phyloP scores from a whole-genome alignment of 2,888 invertebrate genomes.

The Hirudinaria manillensis region DNA sequence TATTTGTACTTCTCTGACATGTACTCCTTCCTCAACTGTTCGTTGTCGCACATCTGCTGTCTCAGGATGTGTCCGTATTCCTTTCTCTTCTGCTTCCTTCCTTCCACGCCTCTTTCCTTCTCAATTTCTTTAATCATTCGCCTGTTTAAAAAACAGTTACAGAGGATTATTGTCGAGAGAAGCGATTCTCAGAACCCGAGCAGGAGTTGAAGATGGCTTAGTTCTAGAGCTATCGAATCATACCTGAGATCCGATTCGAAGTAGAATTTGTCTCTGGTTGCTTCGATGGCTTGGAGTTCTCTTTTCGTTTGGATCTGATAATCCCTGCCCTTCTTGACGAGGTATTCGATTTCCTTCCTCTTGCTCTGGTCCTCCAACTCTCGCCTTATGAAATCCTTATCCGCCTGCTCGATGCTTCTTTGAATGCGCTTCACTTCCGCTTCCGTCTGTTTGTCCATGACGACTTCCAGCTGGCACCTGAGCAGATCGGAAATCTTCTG shows the following conservation, averaged over 20 bases:
- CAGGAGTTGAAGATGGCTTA: too few relatives aligned
- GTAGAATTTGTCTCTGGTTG: slow-evolving; percentile 15
- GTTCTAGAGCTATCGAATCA: too few relatives aligned
- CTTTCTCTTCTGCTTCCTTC: background rate
- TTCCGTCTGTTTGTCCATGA: background rate
- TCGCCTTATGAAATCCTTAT: slow-evolving; percentile 23
- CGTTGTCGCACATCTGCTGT: slow-evolving; percentile 16
- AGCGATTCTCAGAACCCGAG: background rate
- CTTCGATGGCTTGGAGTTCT: slow-evolving; percentile 19
- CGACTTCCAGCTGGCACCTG: slow-evolving; percentile 5
- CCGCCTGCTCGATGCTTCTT: slow-evolving; percentile 28
- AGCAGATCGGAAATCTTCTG: slow-evolving; percentile 12
- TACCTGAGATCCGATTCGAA: slow-evolving; percentile 27
- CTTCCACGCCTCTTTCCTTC: background rate
- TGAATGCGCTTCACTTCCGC: slow-evolving; percentile 21
- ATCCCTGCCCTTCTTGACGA: slow-evolving; percentile 1
- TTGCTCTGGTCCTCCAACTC: slow-evolving; percentile 1
- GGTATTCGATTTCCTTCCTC: background rate
- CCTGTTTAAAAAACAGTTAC: background rate
- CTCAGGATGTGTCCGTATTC: slow-evolving; percentile 8
- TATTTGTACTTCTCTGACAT: slow-evolving; percentile 20
- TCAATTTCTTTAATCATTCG: slow-evolving; percentile 10
- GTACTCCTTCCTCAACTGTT: slow-evolving; percentile 9
- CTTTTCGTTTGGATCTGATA: slow-evolving; percentile 8
- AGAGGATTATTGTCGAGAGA: background rate